Evolutionary conservation across 1,140 invertebrate species (phyloP).

Genomic region (Habropoda laboriosa): DNA sequence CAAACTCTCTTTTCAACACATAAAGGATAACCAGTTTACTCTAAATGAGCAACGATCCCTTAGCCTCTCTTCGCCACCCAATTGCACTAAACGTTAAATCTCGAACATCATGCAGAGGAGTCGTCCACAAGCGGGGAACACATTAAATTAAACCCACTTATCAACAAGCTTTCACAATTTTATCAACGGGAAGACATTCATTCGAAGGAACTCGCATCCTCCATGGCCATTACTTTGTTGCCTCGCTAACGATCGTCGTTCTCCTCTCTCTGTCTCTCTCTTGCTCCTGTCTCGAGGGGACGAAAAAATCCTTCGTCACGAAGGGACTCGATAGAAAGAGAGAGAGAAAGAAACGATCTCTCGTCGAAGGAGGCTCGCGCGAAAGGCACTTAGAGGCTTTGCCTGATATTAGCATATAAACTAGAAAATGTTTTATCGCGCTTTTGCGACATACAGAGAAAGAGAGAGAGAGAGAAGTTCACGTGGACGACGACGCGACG

Average conservation of each 20-base stretch:
- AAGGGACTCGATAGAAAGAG: not conserved
- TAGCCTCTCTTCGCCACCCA: too few relatives aligned
- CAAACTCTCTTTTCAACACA: too few relatives aligned
- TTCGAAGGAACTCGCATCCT: slow-evolving; percentile 1
- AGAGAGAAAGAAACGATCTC: not conserved
- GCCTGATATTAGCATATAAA: slow-evolving; percentile 64
- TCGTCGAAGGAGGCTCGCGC: not conserved
- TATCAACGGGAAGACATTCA: slow-evolving; percentile 25
- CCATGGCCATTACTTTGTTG: slow-evolving; percentile 32
- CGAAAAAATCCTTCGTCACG: slow-evolving; percentile 22
- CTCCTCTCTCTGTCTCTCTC: not conserved
- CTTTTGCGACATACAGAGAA: too few relatives aligned
- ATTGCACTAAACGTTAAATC: not conserved
- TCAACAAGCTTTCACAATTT: slow-evolving; percentile 3
- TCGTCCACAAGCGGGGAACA: not conserved
- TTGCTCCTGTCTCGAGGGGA: too few relatives aligned
- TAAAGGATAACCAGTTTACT: too few relatives aligned
- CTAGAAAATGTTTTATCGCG: slow-evolving; percentile 64
- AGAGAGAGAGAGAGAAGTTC: slow-evolving; percentile 15
- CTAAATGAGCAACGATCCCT: too few relatives aligned
- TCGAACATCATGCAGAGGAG: not conserved
- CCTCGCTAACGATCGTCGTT: slow-evolving; percentile 25
- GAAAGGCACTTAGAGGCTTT: slow-evolving; percentile 33
- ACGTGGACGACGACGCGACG: not conserved
- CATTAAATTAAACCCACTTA: slow-evolving; percentile 45